Evolutionary conservation across 2,797 vertebrate genomes (phyloP), one percentile per base, ranked within the genome.

Genomic region (Falco columbarius): DNA sequence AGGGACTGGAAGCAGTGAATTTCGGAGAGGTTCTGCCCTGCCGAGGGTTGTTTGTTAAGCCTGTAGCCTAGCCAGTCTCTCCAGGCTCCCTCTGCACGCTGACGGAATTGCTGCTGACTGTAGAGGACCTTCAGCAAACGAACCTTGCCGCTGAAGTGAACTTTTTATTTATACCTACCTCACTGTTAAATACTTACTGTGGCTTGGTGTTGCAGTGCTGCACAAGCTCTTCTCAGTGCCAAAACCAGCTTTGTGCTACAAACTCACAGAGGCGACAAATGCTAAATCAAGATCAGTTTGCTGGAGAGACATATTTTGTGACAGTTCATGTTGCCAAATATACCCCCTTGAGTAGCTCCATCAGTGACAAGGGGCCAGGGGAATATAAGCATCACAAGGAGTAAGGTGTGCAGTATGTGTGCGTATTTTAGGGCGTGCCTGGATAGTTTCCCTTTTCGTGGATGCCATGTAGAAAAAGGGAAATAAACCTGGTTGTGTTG

Each of bases 11-110:
- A 10, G 18, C 4, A 12, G 30, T 17, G 68, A 2, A 7, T 42
- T 67, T 72, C 4, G 0, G 46, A 46, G 47, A 42, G n/a, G 4
- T 90, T 67, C 29, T 81, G 4, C 40, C 27, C 15, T 22, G 21
- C 54, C 42, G 29, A 6, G 54, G 73, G 10, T 13, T 29, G 14
- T 84, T 79, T 52, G 32, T 72, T 52, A 79, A 86, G 34, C 14
- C 59, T 56, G 0, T 5, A 30, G 40, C 42, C 14, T 40, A 1
- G 67, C 10, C 54, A 5, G n/a, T 63, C 2, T 16, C 61, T 89
- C 21, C 76, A n/a, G 47, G 20, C 40, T 77, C 8, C 52, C 24
- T 58, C 54, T 56, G 40, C 4, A 0, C 0, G 6, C 14, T 3
- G 10, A 59, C 71, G 40, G 36, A 86, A 24, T 32, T 82, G 73